These are phyloP conservation scores for Orycteropus afer DNA, from an alignment of 2,113 vertebrate species.

Conservation along the genomic window DNA sequence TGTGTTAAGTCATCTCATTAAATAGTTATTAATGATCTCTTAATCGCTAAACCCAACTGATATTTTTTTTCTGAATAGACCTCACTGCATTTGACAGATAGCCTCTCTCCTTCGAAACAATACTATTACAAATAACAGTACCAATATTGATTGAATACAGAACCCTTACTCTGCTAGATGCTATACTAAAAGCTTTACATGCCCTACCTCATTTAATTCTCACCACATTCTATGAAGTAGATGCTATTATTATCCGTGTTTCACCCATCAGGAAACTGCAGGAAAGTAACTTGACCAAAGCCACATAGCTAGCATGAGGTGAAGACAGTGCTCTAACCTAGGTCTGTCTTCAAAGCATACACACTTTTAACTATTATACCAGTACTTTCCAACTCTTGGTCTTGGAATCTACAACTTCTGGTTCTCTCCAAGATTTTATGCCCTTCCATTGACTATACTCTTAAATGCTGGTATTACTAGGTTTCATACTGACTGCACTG, in stretches of 20 bases:
- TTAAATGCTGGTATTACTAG: background rate
- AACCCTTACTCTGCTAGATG: background rate
- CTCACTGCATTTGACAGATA: background rate
- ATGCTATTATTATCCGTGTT: background rate
- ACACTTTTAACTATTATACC: background rate
- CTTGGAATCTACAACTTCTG: background rate
- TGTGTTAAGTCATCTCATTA: no score
- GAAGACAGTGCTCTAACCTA: background rate
- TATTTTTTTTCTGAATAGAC: background rate
- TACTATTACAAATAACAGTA: background rate
- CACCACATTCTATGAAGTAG: background rate
- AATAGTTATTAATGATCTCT: background rate
- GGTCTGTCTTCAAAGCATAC: background rate
- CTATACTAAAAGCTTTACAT: background rate
- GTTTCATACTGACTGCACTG: background rate
- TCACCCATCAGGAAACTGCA: slow-evolving; percentile 6
- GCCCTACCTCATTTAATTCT: background rate
- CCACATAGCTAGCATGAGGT: background rate
- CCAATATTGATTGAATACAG: fast-evolving
- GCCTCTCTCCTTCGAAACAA: background rate
- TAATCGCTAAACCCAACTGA: background rate
- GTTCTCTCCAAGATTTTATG: background rate
- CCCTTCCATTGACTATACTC: background rate
- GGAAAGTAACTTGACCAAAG: background rate
- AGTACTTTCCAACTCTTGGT: no score